Evolutionary conservation across 2,113 vertebrate species (phyloP).

Genomic region (Hypanus sabinus): DNA sequence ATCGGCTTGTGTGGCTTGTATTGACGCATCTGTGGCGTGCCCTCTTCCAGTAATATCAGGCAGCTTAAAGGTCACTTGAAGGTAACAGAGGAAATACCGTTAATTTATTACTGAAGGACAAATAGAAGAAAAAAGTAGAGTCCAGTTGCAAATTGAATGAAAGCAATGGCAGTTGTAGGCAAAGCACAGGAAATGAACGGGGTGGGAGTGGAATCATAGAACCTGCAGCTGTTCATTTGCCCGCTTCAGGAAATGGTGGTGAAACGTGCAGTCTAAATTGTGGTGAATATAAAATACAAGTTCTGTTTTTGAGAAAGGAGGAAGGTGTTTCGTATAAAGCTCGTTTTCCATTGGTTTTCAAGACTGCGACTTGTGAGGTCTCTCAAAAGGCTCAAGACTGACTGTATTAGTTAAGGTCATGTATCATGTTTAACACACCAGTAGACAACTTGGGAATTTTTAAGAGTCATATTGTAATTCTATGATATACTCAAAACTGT

Average conservation of each 20-base stretch:
- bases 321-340: conserved; percentile 31
- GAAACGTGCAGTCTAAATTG: conserved; percentile 39
- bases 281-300: conserved; percentile 41
- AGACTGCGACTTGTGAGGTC: conserved; percentile 22
- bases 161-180: neutral
- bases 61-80: conserved; percentile 34
- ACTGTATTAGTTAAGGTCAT: neutral
- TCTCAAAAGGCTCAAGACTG: neutral
- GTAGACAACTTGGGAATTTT: neutral
- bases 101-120: neutral
- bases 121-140: neutral
- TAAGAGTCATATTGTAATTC: neutral
- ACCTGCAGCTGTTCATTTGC: conserved; percentile 37
- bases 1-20: conserved; percentile 30
- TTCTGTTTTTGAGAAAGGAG: conserved; percentile 38
- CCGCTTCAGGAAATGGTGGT: conserved; percentile 41
- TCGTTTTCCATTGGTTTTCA: conserved; percentile 3
- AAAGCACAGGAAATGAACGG: conserved; percentile 25
- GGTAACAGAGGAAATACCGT: conserved; percentile 36
- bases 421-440: neutral
- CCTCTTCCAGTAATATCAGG: conserved; percentile 12
- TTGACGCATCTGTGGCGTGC: conserved; percentile 35
- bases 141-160: neutral
- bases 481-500: neutral
- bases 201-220: conserved; percentile 22